Percentiles rank a stretch among this genome's conserved stretches.
These are phyloP conservation scores for Sminthurides aquaticus DNA, from an alignment of 2,888 invertebrate genomes.

Conservation along the genomic window DNA sequence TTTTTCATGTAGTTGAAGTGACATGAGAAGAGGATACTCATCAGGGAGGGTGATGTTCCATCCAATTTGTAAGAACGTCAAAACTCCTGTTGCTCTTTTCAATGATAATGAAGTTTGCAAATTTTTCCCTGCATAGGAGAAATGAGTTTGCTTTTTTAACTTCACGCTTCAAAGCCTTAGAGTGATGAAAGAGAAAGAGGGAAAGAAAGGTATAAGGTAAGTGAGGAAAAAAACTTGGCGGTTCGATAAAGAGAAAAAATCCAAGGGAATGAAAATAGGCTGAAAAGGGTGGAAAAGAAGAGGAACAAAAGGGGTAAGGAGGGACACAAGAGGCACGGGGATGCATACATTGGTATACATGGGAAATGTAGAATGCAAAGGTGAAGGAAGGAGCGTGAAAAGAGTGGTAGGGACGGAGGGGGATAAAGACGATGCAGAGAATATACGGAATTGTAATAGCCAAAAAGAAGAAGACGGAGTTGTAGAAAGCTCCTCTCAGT, in stretches of 20 bases:
- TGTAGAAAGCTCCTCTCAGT: too few relatives aligned
- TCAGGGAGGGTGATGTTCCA: conserved; percentile 38
- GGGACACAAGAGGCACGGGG: too few relatives aligned
- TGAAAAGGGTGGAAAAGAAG: conserved; percentile 1
- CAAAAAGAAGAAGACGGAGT: too few relatives aligned
- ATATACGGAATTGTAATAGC: too few relatives aligned
- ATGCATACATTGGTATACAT: too few relatives aligned
- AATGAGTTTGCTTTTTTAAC: conserved; percentile 29
- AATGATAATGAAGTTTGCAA: conserved; percentile 41
- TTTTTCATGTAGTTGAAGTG: conserved; percentile 35
- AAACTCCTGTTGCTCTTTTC: conserved; percentile 40
- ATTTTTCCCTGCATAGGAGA: conserved; percentile 32
- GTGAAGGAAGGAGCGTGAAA: too few relatives aligned
- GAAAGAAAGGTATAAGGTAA: conserved; percentile 8
- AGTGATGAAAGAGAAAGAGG: conserved; percentile 1
- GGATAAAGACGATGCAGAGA: too few relatives aligned
- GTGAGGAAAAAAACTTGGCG: neutral
- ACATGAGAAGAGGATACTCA: conserved; percentile 28
- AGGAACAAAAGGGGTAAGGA: neutral
- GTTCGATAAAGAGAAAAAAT: neutral
- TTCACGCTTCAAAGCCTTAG: conserved; percentile 21
- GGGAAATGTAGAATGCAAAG: too few relatives aligned
- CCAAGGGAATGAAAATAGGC: neutral
- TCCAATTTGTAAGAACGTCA: conserved; percentile 39
- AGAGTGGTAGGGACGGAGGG: too few relatives aligned